phyloP scores from a whole-genome alignment of 2,797 vertebrate genomes.

The Pseudochirops corinnae region DNA sequence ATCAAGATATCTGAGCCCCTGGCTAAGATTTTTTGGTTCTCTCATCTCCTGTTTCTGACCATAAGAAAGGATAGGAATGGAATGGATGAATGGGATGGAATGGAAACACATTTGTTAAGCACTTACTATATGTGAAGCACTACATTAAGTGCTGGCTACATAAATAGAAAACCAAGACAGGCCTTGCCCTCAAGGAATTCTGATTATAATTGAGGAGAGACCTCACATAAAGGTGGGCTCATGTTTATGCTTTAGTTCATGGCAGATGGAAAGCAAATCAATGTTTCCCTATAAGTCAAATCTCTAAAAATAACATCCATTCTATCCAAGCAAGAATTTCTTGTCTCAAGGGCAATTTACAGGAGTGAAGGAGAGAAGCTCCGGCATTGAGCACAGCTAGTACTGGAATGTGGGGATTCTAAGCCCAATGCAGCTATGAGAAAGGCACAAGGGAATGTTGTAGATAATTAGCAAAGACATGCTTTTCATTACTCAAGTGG shows the following conservation, averaged over 20 bases:
- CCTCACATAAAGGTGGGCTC: not conserved
- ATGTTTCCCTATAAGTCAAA: not conserved
- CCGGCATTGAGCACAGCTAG: not conserved
- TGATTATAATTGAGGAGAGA: not conserved
- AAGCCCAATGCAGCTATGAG: not conserved
- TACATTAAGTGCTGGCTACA: not conserved
- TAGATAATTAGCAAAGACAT: not conserved
- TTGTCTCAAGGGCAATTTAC: conserved; percentile 10
- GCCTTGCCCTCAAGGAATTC: not conserved
- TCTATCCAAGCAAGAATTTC: not conserved
- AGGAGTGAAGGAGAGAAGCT: conserved; percentile 16
- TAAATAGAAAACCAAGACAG: not conserved
- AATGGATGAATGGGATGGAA: not conserved
- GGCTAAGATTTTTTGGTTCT: not conserved
- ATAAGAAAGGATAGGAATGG: not conserved
- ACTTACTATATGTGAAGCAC: not conserved
- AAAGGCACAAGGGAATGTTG: not conserved
- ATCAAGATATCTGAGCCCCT: not conserved
- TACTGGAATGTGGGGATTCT: not conserved
- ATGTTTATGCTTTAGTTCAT: not conserved
- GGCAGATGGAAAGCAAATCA: not conserved
- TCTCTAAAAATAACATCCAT: not conserved
- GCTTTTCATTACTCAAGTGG: not conserved
- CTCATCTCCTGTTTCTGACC: not conserved
- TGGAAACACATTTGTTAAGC: not conserved